Conservation (phyloP, 2,797 vertebrate species). For the Muscicapa comitata region DNA sequence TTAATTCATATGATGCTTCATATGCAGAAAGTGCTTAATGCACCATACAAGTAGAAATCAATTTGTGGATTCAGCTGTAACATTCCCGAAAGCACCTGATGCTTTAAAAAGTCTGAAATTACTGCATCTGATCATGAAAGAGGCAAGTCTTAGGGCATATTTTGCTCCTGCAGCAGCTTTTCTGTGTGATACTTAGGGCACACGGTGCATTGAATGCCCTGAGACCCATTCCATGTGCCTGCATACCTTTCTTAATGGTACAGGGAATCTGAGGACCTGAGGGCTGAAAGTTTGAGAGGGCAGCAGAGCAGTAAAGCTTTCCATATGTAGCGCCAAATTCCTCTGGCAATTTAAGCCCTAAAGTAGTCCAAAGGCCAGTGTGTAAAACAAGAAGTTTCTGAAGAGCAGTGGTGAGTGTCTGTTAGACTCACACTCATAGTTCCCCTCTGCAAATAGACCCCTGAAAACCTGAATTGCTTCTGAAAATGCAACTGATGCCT, state of each 20-base stretch:
- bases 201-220: background rate
- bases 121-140: background rate
- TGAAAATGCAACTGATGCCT: background rate
- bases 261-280: constrained; percentile 11
- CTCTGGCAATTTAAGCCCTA: background rate
- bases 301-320: background rate
- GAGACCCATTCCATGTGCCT: background rate
- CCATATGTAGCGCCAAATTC: constrained; percentile 27
- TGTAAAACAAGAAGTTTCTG: background rate
- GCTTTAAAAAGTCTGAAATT: background rate
- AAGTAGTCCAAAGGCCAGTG: background rate
- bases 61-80: background rate
- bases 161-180: background rate
- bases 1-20: background rate
- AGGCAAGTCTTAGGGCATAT: background rate
- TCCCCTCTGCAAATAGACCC: background rate
- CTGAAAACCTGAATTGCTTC: background rate
- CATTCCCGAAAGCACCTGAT: background rate
- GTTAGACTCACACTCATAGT: background rate
- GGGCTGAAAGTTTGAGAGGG: background rate
- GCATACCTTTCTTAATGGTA: constrained; percentile 12
- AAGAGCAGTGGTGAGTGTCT: background rate
- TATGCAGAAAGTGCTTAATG: background rate
- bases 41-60: background rate
- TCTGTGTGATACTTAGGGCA: background rate